Conservation (phyloP, 2,113 vertebrate species). For the Carassius carassius region DNA sequence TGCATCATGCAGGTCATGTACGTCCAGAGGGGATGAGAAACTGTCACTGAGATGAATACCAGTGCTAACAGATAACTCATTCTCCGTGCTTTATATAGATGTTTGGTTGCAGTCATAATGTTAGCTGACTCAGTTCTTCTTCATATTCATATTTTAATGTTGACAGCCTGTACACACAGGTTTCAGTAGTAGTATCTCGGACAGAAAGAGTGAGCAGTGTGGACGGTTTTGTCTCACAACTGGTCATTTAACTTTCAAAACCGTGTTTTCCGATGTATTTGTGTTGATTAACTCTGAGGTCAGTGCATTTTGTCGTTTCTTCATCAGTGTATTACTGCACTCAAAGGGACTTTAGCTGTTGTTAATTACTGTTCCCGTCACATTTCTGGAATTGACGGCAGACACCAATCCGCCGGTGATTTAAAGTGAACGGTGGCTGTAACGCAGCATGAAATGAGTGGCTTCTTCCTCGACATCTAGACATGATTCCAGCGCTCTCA, state of each 20-base stretch:
- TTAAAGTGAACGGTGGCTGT: conserved; percentile 60
- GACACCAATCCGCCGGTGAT: conserved; percentile 61
- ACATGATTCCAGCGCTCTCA: conserved; percentile 11
- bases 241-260: background rate
- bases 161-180: background rate
- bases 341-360: conserved; percentile 28
- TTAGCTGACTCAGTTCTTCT: background rate
- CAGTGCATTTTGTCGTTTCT: background rate
- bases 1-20: background rate
- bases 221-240: background rate
- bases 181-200: background rate
- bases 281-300: background rate
- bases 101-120: background rate
- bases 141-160: background rate
- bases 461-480: conserved; percentile 32
- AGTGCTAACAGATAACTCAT: background rate
- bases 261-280: background rate
- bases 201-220: background rate
- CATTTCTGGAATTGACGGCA: conserved; percentile 58
- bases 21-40: no score
- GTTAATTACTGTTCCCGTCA: conserved; percentile 56
- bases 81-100: background rate
- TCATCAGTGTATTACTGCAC: background rate
- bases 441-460: conserved; percentile 64
- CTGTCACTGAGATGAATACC: background rate